Evolutionary conservation across 1,140 invertebrate species (phyloP).

Genomic region (Brachionus asplanchnoidis): DNA sequence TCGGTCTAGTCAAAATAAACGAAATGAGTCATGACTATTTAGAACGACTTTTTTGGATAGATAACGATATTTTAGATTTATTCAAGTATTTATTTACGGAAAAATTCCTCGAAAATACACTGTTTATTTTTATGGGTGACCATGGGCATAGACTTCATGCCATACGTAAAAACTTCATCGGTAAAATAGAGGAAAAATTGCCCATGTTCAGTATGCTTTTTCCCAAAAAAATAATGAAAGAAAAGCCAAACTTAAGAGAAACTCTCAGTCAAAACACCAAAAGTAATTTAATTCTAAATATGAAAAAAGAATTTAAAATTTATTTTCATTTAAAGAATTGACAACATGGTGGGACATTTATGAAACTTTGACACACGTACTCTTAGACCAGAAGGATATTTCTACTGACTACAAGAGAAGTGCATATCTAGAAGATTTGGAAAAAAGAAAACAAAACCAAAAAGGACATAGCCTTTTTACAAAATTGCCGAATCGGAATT

Average conservation of each 20-base stretch:
- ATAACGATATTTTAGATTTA: slow-evolving; percentile 38
- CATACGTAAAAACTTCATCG: slow-evolving; percentile 24
- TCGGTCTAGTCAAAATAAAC: slow-evolving; percentile 32
- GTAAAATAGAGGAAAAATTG: slow-evolving; percentile 42
- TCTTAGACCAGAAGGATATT: not conserved
- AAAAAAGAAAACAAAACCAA: not conserved
- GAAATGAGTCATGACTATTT: slow-evolving; percentile 43
- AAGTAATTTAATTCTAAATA: not conserved
- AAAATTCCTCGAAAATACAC: slow-evolving; percentile 30
- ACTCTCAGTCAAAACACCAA: slow-evolving; percentile 15
- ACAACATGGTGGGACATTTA: slow-evolving; percentile 21
- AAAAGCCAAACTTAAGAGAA: not conserved
- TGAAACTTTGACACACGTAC: not conserved
- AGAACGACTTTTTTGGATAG: slow-evolving; percentile 36
- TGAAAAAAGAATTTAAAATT: not conserved
- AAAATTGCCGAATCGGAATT: not conserved
- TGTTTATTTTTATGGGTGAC: slow-evolving; percentile 42
- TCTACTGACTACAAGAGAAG: not conserved
- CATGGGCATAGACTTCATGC: slow-evolving; percentile 39
- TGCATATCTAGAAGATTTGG: not conserved
- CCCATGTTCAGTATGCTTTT: slow-evolving; percentile 40
- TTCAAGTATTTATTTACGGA: not conserved
- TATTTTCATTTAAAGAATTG: not conserved
- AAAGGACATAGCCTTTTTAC: slow-evolving; percentile 18
- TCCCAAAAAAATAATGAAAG: not conserved